A percentile compares a stretch with the other conserved stretches of the same genome.
Conservation (phyloP, 2,113 vertebrate species). For the Damaliscus lunatus region DNA sequence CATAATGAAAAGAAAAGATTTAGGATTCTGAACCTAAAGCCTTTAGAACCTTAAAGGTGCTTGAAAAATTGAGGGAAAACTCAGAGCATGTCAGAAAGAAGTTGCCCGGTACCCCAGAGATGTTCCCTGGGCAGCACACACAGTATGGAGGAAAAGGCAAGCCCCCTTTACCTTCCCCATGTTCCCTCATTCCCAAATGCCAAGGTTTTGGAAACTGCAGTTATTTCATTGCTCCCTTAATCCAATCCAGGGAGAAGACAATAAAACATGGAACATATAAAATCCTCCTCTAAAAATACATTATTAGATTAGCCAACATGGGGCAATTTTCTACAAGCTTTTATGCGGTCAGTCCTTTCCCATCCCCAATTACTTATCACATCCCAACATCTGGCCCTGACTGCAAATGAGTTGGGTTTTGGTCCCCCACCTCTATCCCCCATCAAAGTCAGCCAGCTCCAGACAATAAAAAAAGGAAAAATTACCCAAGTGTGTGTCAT, state of each 20-base stretch:
- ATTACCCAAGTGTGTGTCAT: neutral
- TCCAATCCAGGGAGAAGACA: neutral
- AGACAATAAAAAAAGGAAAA: neutral
- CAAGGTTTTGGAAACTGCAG: neutral
- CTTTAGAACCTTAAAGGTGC: neutral
- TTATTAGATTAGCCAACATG: neutral
- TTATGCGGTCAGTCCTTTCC: neutral
- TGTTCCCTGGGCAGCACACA: neutral
- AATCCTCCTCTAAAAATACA: neutral
- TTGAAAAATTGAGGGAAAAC: neutral
- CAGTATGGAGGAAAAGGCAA: neutral
- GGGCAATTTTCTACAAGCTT: neutral
- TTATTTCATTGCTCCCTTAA: neutral
- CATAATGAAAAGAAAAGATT: neutral
- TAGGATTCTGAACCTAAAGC: neutral
- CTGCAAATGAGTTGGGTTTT: neutral
- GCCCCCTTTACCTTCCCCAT: no score
- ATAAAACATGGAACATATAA: neutral
- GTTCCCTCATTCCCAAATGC: neutral
- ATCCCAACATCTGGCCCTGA: neutral
- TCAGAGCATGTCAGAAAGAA: neutral
- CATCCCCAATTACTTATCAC: neutral
- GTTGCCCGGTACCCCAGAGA: rapidly evolving
- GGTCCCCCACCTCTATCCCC: neutral
- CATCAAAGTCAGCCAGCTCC: neutral